These are phyloP conservation scores for Diachasmimorpha longicaudata DNA, from an alignment of 1,140 invertebrate genomes.

Conservation along the genomic window DNA sequence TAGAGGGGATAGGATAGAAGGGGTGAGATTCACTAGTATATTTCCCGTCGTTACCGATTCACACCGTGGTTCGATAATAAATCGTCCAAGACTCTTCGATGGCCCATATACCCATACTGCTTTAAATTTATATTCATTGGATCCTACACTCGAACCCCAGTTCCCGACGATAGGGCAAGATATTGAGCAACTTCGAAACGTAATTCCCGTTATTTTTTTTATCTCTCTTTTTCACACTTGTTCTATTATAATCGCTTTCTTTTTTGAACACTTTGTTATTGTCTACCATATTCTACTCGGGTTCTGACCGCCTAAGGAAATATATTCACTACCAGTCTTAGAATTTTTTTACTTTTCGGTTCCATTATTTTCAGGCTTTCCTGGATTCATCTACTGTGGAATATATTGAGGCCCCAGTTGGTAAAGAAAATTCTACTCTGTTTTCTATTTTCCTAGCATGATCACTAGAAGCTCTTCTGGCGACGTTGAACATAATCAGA, in stretches of 20 bases:
- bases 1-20: neutral
- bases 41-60: constrained; percentile 28
- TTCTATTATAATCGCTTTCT: constrained; percentile 6
- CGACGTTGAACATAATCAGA: too few relatives aligned
- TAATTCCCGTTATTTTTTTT: constrained; percentile 14
- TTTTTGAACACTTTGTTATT: constrained; percentile 53
- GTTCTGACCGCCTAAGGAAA: constrained; percentile 45
- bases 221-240: constrained; percentile 11
- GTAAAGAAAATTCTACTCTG: constrained; percentile 39
- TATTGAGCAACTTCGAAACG: constrained; percentile 23
- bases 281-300: constrained; percentile 41
- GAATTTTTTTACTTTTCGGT: constrained; percentile 34
- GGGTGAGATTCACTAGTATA: constrained; percentile 6
- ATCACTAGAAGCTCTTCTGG: too few relatives aligned
- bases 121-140: constrained; percentile 29
- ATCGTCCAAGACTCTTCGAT: constrained; percentile 20
- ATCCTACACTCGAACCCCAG: constrained; percentile 9
- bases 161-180: constrained; percentile 6
- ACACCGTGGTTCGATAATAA: constrained; percentile 28
- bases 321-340: constrained; percentile 56
- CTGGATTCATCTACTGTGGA: constrained; percentile 16
- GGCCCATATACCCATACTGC: neutral
- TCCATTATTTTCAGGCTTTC: constrained; percentile 39
- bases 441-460: neutral
- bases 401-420: constrained; percentile 54